Percentiles rank a stretch among this genome's conserved stretches.
Evolutionary conservation across 2,888 invertebrate genomes (phyloP).

Genomic region (Limenitis camilla): DNA sequence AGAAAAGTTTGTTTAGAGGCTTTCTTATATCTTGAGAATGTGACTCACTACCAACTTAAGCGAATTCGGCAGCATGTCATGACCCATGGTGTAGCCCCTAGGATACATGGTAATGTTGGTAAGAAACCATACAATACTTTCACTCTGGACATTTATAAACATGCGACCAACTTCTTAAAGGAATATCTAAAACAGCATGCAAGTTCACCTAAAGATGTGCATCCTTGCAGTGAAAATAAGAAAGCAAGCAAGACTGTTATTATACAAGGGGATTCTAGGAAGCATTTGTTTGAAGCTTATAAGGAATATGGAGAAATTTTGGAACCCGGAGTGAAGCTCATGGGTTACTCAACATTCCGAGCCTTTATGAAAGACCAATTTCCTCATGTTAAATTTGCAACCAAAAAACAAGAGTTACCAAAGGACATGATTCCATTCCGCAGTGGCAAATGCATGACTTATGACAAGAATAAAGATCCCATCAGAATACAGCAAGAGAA

Average conservation of each 20-base stretch:
- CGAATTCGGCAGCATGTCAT: constrained; percentile 85
- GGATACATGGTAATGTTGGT: constrained; percentile 86
- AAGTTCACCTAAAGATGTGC: constrained; percentile 68
- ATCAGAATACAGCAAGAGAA: constrained; percentile 66
- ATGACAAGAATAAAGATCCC: constrained; percentile 71
- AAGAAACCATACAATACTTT: constrained; percentile 88
- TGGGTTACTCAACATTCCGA: constrained; percentile 87
- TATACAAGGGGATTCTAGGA: constrained; percentile 74
- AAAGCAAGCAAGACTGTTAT: constrained; percentile 67
- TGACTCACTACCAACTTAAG: constrained; percentile 85
- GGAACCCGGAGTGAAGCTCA: constrained; percentile 81
- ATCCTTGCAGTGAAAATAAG: constrained; percentile 66
- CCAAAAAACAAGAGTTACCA: constrained; percentile 69
- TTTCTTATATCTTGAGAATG: constrained; percentile 85
- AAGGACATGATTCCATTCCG: constrained; percentile 70
- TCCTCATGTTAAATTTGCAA: constrained; percentile 83
- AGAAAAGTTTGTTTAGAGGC: constrained; percentile 85
- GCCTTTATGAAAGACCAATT: constrained; percentile 89
- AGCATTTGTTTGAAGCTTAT: constrained; percentile 83
- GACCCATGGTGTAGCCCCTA: constrained; percentile 84
- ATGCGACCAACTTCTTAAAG: constrained; percentile 84
- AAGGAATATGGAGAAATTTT: constrained; percentile 81
- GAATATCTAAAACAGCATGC: constrained; percentile 81
- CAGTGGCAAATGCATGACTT: constrained; percentile 71
- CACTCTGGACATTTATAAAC: constrained; percentile 84